Conservation (phyloP, 2,113 vertebrate genomes). For the Siniperca knerii region DNA sequence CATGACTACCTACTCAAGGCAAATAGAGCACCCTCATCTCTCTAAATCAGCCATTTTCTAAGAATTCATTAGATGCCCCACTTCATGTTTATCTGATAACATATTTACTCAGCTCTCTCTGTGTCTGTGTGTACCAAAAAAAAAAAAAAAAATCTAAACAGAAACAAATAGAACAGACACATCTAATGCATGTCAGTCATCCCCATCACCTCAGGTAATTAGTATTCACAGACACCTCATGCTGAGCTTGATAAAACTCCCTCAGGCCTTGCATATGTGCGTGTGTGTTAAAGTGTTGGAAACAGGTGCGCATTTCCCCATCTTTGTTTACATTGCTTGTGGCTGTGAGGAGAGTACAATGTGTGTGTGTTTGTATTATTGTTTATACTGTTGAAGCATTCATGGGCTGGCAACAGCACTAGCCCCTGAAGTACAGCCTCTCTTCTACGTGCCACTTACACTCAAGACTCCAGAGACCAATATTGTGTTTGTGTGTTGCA, state of each 20-base stretch:
- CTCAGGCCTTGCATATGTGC: constrained; percentile 44
- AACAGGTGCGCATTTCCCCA: constrained; percentile 50
- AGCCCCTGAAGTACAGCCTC: constrained; percentile 32
- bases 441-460: constrained; percentile 43
- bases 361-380: constrained; percentile 21
- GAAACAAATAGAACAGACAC: background rate
- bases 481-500: background rate
- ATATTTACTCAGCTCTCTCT: background rate
- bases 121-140: background rate
- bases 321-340: constrained; percentile 54
- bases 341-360: constrained; percentile 9
- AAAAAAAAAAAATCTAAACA: background rate
- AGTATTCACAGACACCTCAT: constrained; percentile 48
- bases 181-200: constrained; percentile 37
- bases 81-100: constrained; percentile 9
- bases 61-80: background rate
- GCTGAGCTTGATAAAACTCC: constrained; percentile 53
- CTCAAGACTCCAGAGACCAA: constrained; percentile 25
- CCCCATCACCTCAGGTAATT: constrained; percentile 47
- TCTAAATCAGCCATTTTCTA: constrained; percentile 6
- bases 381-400: constrained; percentile 17
- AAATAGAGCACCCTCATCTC: background rate
- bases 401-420: constrained; percentile 3
- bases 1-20: background rate
- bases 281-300: constrained; percentile 19